Conservation (phyloP, 2,113 vertebrate genomes). For the Chionodraco myersi region DNA sequence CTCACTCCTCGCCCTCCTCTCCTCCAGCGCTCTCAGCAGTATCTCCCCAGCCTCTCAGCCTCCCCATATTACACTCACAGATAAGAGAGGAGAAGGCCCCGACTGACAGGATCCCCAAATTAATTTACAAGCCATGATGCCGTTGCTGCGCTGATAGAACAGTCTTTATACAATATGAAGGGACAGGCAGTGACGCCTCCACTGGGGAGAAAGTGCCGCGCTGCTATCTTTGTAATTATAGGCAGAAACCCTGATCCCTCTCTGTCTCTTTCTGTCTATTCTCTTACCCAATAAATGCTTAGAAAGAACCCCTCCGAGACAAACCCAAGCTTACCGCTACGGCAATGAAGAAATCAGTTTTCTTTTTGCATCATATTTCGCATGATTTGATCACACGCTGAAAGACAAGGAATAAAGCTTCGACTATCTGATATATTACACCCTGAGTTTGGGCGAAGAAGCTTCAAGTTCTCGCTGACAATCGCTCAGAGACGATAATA, state of each 20-base stretch:
- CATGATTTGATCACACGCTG: conserved; percentile 31
- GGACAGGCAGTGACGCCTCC: conserved; percentile 72
- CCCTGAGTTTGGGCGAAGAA: conserved; percentile 26
- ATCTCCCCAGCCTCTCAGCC: conserved; percentile 75
- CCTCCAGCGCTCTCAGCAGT: conserved; percentile 66
- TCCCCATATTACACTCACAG: conserved; percentile 74
- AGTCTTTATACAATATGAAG: conserved; percentile 80
- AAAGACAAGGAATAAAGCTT: conserved; percentile 65
- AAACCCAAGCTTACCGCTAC: conserved; percentile 21
- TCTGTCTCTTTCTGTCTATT: conserved; percentile 52
- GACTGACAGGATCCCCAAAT: conserved; percentile 80
- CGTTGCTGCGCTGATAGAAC: conserved; percentile 76
- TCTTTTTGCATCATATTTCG: conserved; percentile 24
- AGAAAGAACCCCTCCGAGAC: conserved; percentile 43
- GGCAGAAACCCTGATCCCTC: conserved; percentile 66
- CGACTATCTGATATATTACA: conserved; percentile 47
- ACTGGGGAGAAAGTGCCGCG: conserved; percentile 45
- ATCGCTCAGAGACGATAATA: conserved; percentile 82
- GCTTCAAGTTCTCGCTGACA: conserved; percentile 33
- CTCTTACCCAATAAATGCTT: conserved; percentile 49
- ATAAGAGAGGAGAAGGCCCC: conserved; percentile 75
- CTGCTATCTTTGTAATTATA: conserved; percentile 81
- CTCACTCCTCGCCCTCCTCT: conserved; percentile 36
- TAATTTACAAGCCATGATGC: conserved; percentile 82
- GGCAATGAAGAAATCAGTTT: conserved; percentile 70